These are phyloP conservation scores for Strigops habroptila DNA, from an alignment of 2,113 vertebrate species.

Conservation along the genomic window DNA sequence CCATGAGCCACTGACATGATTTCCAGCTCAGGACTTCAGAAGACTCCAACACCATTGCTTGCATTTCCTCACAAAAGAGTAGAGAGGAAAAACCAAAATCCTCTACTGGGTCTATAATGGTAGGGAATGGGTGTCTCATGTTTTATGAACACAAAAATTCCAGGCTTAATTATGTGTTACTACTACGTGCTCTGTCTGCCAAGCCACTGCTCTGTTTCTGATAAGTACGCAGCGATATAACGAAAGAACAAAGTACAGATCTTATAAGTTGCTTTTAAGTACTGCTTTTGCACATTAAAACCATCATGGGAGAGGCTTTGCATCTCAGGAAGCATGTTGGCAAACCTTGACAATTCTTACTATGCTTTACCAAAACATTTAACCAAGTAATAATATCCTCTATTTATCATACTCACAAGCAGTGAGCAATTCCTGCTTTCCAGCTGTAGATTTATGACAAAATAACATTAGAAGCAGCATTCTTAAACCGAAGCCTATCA, in stretches of 20 bases:
- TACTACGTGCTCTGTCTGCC: not conserved
- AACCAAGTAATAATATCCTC: not conserved
- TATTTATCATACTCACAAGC: not conserved
- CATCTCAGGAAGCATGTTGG: not conserved
- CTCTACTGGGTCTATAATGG: not conserved
- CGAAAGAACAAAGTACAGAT: not conserved
- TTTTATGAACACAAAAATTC: not conserved
- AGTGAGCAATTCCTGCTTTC: not conserved
- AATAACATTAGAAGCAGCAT: not conserved
- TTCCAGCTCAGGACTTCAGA: not conserved
- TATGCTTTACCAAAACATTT: constrained; percentile 23
- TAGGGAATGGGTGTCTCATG: accelerated
- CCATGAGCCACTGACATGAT: not conserved
- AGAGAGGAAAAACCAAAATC: not conserved
- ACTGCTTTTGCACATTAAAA: not conserved
- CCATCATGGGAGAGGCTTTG: not conserved
- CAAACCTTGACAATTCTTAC: not conserved
- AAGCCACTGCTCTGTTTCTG: not conserved
- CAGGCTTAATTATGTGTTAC: not conserved
- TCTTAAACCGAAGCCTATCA: not conserved
- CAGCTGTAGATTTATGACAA: not conserved
- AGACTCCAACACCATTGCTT: not conserved
- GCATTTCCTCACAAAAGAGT: not conserved
- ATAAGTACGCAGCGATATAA: not conserved
- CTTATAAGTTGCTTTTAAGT: not conserved